Percentiles rank a stretch among this genome's conserved stretches.
Conservation (phyloP, 2,113 vertebrate genomes). For the Pantherophis guttatus region DNA sequence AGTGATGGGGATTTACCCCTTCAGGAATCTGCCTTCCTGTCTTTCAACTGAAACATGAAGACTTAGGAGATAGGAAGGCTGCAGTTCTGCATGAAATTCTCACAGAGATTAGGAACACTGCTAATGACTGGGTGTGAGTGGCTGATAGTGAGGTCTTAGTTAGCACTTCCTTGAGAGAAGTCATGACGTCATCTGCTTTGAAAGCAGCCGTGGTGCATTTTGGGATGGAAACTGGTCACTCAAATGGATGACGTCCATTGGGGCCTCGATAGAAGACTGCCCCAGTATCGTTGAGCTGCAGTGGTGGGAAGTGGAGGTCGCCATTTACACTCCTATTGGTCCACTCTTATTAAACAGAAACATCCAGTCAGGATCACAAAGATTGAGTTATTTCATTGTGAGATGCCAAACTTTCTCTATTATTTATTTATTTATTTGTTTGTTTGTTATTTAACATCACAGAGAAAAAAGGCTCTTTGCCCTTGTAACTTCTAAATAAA, state of each 20-base stretch:
- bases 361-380: not conserved
- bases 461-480: no score
- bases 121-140: not conserved
- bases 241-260: not conserved
- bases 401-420: not conserved
- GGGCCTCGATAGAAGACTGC: not conserved
- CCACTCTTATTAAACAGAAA: not conserved
- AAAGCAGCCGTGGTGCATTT: not conserved
- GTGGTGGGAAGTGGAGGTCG: not conserved
- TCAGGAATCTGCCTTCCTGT: not conserved
- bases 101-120: not conserved
- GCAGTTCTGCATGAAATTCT: not conserved
- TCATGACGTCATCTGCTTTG: not conserved
- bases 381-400: not conserved
- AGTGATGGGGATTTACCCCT: not conserved
- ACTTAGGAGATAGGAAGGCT: not conserved
- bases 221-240: not conserved
- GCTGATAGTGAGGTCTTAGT: not conserved
- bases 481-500: no score
- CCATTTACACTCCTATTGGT: not conserved
- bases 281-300: not conserved
- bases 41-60: not conserved
- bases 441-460: not conserved
- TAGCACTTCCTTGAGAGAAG: not conserved
- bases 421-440: no score